These are phyloP conservation scores for Melipona quadrifasciata DNA, from an alignment of 1,140 invertebrate genomes.

Conservation along the genomic window DNA sequence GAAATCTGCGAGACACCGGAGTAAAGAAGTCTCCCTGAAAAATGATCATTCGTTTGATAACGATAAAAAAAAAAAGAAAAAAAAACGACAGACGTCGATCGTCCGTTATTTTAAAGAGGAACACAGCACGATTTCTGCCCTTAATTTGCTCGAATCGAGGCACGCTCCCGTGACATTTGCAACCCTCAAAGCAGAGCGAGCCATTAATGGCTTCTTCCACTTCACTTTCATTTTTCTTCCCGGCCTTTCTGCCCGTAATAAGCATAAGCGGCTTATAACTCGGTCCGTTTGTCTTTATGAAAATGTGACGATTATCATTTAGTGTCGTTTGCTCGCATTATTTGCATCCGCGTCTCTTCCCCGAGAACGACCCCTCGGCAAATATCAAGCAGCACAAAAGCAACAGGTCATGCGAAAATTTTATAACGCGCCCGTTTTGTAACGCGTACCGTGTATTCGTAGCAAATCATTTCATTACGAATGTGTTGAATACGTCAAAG, in stretches of 20 bases:
- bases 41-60: not conserved
- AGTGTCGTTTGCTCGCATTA: not conserved
- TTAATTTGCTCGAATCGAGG: conserved; percentile 18
- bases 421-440: not conserved
- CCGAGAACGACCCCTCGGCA: not conserved
- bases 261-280: conserved; percentile 22
- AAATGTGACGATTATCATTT: conserved; percentile 19
- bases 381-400: not conserved
- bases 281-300: conserved; percentile 17
- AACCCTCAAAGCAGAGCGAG: conserved; percentile 6
- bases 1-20: not conserved
- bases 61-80: not conserved
- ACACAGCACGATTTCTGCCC: not conserved
- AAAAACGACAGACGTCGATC: too few species aligned
- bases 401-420: conserved; percentile 16
- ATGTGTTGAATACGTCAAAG: too few species aligned
- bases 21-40: not conserved
- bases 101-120: not conserved
- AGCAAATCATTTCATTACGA: not conserved
- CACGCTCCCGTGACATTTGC: conserved; percentile 2
- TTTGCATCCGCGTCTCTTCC: not conserved
- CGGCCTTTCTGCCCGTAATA: conserved; percentile 13
- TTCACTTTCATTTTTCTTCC: conserved; percentile 33
- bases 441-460: not conserved
- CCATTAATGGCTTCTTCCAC: conserved; percentile 15